phyloP scores from a whole-genome alignment of 1,140 invertebrate genomes.

The Aphidius gifuensis region DNA sequence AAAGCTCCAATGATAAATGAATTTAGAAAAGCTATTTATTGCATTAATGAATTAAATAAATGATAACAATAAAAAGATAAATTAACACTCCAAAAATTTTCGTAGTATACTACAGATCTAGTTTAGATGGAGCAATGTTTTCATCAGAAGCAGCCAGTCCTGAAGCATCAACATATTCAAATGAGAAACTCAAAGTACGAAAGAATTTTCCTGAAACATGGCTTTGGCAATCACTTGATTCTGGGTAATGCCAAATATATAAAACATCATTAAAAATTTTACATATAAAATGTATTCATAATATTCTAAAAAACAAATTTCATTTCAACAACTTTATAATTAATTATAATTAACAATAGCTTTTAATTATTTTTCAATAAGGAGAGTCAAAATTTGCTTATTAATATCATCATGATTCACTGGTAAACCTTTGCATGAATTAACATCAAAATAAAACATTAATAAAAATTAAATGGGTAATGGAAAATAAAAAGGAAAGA shows the following conservation, averaged over 20 bases:
- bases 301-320: no score
- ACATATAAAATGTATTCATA: slow-evolving; percentile 15
- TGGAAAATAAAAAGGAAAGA: not conserved
- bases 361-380: no score
- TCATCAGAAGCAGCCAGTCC: slow-evolving; percentile 39
- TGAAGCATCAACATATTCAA: slow-evolving; percentile 38
- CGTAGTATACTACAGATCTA: slow-evolving; percentile 59
- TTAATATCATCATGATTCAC: no score
- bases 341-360: no score
- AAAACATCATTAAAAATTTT: slow-evolving; percentile 31
- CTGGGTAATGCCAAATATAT: slow-evolving; percentile 53
- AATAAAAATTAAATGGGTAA: no score
- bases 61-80: not conserved
- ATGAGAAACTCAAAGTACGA: slow-evolving; percentile 55
- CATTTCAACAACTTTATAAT: no score
- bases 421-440: no score
- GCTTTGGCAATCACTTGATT: slow-evolving; percentile 61
- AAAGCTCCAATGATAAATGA: not conserved
- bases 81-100: slow-evolving; percentile 20
- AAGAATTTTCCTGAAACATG: slow-evolving; percentile 66
- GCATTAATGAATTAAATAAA: not conserved
- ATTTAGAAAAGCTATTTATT: not conserved
- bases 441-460: not conserved
- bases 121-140: slow-evolving; percentile 43
- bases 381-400: no score